A percentile compares a stretch with the other conserved stretches of the same genome.
Conservation (phyloP, 2,113 vertebrate species). For the Oncorhynchus mykiss region DNA sequence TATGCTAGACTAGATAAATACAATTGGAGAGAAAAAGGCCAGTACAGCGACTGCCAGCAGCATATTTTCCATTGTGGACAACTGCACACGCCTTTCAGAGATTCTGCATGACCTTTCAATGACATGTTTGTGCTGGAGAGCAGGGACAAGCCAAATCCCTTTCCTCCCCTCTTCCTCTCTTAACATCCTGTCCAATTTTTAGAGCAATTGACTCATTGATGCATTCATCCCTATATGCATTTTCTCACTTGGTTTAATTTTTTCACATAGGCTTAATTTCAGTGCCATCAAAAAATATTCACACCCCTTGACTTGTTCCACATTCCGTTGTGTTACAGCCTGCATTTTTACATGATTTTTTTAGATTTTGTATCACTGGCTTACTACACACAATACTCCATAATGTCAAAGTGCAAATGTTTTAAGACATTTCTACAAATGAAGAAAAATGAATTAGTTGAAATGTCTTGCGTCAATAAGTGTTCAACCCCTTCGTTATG, state of each 20-base stretch:
- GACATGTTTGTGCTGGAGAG: slow-evolving; percentile 10
- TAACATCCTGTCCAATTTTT: slow-evolving; percentile 14
- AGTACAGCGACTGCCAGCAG: not conserved
- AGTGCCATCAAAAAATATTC: not conserved
- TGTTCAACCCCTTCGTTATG: no score
- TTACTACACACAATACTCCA: no score
- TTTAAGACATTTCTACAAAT: no score
- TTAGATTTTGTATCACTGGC: no score
- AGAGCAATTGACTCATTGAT: slow-evolving; percentile 16
- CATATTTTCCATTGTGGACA: not conserved
- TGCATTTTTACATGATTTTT: no score
- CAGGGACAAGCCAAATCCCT: slow-evolving; percentile 16
- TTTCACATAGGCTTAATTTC: not conserved
- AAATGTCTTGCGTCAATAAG: no score
- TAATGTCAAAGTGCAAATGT: no score
- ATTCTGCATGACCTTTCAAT: slow-evolving; percentile 30
- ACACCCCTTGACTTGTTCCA: no score
- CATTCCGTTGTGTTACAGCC: no score
- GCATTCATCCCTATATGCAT: slow-evolving; percentile 16
- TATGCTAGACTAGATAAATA: not conserved
- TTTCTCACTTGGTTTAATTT: not conserved
- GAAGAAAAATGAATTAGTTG: no score
- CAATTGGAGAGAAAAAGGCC: not conserved
- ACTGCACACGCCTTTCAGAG: not conserved
- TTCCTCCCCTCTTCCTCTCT: slow-evolving; percentile 2